Percentiles rank a stretch among this genome's conserved stretches.
phyloP scores from a whole-genome alignment of 2,888 invertebrate species.

The Agonum fuliginosum region DNA sequence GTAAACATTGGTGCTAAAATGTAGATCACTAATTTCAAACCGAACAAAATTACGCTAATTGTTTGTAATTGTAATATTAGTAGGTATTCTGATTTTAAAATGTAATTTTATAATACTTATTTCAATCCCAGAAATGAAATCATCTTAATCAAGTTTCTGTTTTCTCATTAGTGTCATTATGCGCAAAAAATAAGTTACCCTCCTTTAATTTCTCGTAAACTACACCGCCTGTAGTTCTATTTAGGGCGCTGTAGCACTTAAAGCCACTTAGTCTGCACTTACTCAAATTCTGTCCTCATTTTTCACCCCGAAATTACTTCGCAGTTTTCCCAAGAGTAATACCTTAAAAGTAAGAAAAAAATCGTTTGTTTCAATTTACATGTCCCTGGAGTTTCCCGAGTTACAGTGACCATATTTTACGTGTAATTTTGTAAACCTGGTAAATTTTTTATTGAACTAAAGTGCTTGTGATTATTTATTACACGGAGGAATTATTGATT shows the following conservation, averaged over 20 bases:
- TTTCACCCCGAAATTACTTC: constrained; percentile 16
- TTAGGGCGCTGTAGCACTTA: background rate
- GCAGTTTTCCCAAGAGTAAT: constrained; percentile 43
- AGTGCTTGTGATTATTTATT: constrained; percentile 48
- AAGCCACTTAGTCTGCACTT: background rate
- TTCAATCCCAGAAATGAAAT: no score
- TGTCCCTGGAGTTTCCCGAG: background rate
- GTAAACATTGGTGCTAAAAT: no score
- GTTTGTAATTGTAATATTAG: no score
- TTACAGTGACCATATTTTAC: constrained; percentile 26
- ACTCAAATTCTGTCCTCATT: background rate
- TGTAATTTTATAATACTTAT: no score
- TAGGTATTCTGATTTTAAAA: no score
- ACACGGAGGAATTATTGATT: constrained; percentile 20
- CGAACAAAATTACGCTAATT: no score
- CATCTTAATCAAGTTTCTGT: no score
- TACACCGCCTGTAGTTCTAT: background rate
- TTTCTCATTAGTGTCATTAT: no score
- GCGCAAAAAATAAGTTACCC: no score
- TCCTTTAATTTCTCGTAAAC: background rate
- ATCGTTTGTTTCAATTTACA: constrained; percentile 56
- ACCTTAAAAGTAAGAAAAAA: constrained; percentile 51
- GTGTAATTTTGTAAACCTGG: constrained; percentile 28
- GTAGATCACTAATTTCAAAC: no score
- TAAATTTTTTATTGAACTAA: constrained; percentile 41